Evolutionary conservation across 2,888 invertebrate species (phyloP), one percentile per base, ranked within the genome.

Genomic region (Xanthorhoe designata): DNA sequence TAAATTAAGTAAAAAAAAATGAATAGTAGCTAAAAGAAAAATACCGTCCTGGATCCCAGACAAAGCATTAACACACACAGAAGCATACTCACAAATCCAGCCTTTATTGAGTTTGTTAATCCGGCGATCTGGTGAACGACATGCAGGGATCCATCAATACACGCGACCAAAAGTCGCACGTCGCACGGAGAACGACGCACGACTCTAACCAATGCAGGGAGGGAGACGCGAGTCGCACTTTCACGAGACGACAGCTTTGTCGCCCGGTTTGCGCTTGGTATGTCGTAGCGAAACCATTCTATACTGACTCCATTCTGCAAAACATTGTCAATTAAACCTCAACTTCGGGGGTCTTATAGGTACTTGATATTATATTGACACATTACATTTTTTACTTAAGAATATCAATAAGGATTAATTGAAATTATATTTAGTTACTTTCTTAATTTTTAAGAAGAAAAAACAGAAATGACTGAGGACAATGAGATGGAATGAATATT

Each of bases 131-230:
- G 94, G 90, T 98, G 97, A 76, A 97, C 95, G 24, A 98, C 89
- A 49, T 96, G 97, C 69, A 98, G 88, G 2, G 97, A 96, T 5
- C 97, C 97, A 90, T 98, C 98, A 56, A 97, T 96, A 80, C 98
- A 98, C 8, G 97, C 97, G 52, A 97, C 87, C 29, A 98, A 89
- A 8, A 98, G 89, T 76, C 96, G 96, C 77, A 96, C 95, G 85
- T 96, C 96, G 80, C 96, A 95, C 0, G 95, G 95, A 70, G 74
- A 86, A 8, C 85, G 82, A 0, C 82, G 76, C 58, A 76, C 84
- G 8, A 74, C 70, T 0, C 88, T 82, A 66, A 83, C 89, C 7
- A 79, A 94, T 88, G 88, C 95, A 92, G 71, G 96, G 95, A 87
- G 55, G 0, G 96, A 77, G 95, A 92, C 71, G 95, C 95, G 77